phyloP scores from a whole-genome alignment of 1,140 invertebrate genomes.

The Marisa cornuarietis region DNA sequence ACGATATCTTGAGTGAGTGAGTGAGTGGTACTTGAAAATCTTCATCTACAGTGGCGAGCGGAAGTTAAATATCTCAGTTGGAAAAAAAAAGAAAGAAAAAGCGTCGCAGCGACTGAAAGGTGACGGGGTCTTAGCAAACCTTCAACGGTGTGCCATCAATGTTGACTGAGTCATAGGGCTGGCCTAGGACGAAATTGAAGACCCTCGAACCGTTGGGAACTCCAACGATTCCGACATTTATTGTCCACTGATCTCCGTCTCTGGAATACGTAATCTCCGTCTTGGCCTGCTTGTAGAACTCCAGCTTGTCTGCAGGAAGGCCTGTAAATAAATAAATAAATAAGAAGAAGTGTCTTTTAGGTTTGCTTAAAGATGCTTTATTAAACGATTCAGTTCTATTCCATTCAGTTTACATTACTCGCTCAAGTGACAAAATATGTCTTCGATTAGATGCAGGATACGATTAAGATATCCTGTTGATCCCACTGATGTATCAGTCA shows the following conservation, averaged over 20 bases:
- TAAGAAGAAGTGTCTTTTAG: neutral
- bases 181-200: constrained; percentile 41
- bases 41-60: too few species aligned
- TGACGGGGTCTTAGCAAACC: constrained; percentile 21
- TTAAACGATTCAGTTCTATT: neutral
- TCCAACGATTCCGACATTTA: constrained; percentile 42
- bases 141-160: constrained; percentile 44
- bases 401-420: neutral
- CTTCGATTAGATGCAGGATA: neutral
- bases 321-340: constrained; percentile 28
- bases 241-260: constrained; percentile 41
- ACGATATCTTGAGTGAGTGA: too few species aligned
- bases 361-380: neutral
- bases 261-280: constrained; percentile 41
- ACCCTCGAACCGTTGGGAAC: constrained; percentile 35
- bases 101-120: neutral
- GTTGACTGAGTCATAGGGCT: constrained; percentile 43
- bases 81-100: too few species aligned
- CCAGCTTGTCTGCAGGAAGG: constrained; percentile 36
- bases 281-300: constrained; percentile 38
- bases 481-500: too few species aligned
- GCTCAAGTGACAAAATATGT: neutral
- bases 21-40: too few species aligned
- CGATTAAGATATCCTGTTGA: neutral
- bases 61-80: too few species aligned